Base-by-base conservation (phyloP, 2,888 invertebrate genomes). In the Nemapogon koenigi region DNA sequence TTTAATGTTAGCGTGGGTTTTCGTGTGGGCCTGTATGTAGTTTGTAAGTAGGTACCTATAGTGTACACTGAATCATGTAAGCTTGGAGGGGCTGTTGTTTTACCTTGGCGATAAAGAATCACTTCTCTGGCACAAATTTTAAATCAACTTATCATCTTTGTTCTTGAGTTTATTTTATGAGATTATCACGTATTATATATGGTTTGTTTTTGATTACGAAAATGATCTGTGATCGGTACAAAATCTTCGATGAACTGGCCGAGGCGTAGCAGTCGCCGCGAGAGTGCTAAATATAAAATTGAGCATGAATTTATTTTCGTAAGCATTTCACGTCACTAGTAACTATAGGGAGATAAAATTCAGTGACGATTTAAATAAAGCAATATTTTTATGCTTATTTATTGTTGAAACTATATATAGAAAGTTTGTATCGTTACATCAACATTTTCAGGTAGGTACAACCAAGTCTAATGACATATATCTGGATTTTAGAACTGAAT, bases 1-100 rank as follows among this genome's bases (percentile, higher is more conserved):
- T 68, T 68, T 50, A 58, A 60, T 61, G 57, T 70, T 70, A 73
- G 76, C 78, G 78, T 78, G 75, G 75, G 78, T 55, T 64, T 60
- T 70, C 66, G 68, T 76, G 57, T 69, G 75, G 76, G 75, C 76
- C 75, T 75, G 72, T 69, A 71, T 75, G 78, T n/a, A n/a, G n/a
- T n/a, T n/a, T n/a, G n/a, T n/a, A 75, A 73, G 66, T 70, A 65
- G 56, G 67, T 68, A 64, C 70, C 66, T 72, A 67, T 62, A 63
- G 63, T 66, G 65, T 62, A 62, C 68, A 61, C 63, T 58, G 55
- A 55, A 56, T 59, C 52, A 47, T 56, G 67, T 68, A 63, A 69
- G 71, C 66, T 68, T 62, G 57, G 62, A 60, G 55, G 63, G 59
- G 59, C 59, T 59, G 56, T 52, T 58, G 55, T 50, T 59, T 78